Base-by-base conservation (phyloP, 2,888 invertebrate species). In the Mimachlamys varia region DNA sequence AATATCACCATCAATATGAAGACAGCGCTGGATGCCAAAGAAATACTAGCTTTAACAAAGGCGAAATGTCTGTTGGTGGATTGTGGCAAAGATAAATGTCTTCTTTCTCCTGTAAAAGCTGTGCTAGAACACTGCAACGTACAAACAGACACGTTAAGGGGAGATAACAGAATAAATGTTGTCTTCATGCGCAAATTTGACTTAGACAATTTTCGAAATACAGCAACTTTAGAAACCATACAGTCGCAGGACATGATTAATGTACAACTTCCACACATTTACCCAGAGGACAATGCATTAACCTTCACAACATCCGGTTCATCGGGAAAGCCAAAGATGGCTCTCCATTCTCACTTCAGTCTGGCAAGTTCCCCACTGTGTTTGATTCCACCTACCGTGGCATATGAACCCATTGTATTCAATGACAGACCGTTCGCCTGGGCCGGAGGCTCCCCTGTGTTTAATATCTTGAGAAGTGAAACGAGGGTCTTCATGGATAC, bases 251-350 rank as follows among this genome's bases (percentile, higher is more conserved):
- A 33, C 7, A 7, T 76, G 22, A 12, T 33, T 19, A 55, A 53
- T 13, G 89, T 88, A 7, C n/a, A 89, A 19, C 76, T 90, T 37
- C 90, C 90, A 0, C 1, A 17, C 37, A 37, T 89, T 38, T 87
- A 88, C 33, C 90, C 90, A 0, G 90, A 90, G 33, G 89, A 90
- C 87, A 87, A 76, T 37, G 87, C 87, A 13, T 38, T 89, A n/a
- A 89, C 89, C 37, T 89, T 89, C 38, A 87, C 89, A 0, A 90
- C 90, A 19, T 90, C 90, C 49, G 90, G 90, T 22, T 87, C 87
- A 7, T 89, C 90, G 27, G 90, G 89, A 0, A 89, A 89, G 19
- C 90, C 89, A 55, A 89, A 90, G 19, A 89, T 90, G 89, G 90
- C 88, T 19, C 27, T 87, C 0, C 90, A 89, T 87, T 87, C 90